Evolutionary conservation across 2,113 vertebrate species (phyloP).

Genomic region (Irena cyanogastra): DNA sequence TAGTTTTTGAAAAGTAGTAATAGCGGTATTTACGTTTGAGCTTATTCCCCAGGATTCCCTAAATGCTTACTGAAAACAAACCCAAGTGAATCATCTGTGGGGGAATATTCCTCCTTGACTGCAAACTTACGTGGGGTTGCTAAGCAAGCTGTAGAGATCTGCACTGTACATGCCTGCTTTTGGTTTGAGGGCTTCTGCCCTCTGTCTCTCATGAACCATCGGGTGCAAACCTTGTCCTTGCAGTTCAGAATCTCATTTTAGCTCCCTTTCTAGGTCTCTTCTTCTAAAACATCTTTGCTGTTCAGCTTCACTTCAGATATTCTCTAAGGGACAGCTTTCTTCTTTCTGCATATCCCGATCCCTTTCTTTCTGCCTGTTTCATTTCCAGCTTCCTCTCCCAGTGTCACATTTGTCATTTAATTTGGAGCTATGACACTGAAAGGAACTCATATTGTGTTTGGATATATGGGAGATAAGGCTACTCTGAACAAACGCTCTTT

Average conservation of each 20-base stretch:
- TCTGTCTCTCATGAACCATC: not conserved
- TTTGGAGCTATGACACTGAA: not conserved
- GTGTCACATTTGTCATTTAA: not conserved
- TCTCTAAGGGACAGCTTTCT: not conserved
- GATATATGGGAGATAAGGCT: not conserved
- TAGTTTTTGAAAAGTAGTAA: not conserved
- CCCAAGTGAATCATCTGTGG: not conserved
- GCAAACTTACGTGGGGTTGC: not conserved
- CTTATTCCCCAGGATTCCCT: not conserved
- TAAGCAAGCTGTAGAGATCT: not conserved
- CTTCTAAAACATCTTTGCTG: not conserved
- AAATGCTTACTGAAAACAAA: not conserved
- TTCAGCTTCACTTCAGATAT: not conserved
- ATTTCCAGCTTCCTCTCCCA: not conserved
- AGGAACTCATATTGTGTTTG: not conserved
- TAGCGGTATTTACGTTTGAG: not conserved
- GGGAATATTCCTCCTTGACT: not conserved
- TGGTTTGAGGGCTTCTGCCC: not conserved
- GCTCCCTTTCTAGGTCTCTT: not conserved
- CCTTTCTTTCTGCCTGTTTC: not conserved
- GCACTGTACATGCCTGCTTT: accelerated
- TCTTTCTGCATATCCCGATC: not conserved
- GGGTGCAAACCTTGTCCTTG: not conserved
- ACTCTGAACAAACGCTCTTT: conserved; percentile 38
- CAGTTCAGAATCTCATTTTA: not conserved